Base-by-base conservation (phyloP, 2,113 vertebrate species). In the Bos indicus region DNA sequence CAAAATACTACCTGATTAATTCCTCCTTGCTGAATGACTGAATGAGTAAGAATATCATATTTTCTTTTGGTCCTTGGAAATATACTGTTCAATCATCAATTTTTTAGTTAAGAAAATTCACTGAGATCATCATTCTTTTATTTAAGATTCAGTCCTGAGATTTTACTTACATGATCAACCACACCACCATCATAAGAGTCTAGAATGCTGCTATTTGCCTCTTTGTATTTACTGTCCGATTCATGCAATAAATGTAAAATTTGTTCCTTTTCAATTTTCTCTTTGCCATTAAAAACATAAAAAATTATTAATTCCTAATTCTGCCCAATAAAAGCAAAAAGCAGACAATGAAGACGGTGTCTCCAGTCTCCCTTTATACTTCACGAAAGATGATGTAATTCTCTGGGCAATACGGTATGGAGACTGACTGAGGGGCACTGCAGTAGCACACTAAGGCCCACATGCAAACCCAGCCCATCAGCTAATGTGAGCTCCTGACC, bases 291-390 rank as follows among this genome's bases (percentile, higher is more conserved):
- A 94, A 78, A 84, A 93, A 90, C 52, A 40, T 52, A 7, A 80
- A 91, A 96, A 90, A 94, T n/a, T 83, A 36, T 88, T 13, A 96
- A 91, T 88, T 85, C 16, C 6, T 86, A 21, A 81, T 80, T 88
- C 30, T 93, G 52, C 62, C 92, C 88, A 95, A 91, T 92, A 64
- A 91, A 82, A 94, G 81, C 17, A 60, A 81, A 97, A 40, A 94
- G 14, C 23, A 56, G 26, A 78, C 33, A 83, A 88, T 67, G 48
- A 95, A 85, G 67, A 96, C 40, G n/a, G 19, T 64, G 14, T 91
- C 25, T 71, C 16, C 64, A 74, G 36, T 88, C 15, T 96, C 56
- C 15, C 67, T 84, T 74, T 30, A 43, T n/a, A 95, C 52, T 90
- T 95, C 33, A 28, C 59, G 1, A 93, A 90, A 57, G 23, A 94